Evolutionary conservation across 2,797 vertebrate species (phyloP).

Genomic region (Hydrolagus colliei): DNA sequence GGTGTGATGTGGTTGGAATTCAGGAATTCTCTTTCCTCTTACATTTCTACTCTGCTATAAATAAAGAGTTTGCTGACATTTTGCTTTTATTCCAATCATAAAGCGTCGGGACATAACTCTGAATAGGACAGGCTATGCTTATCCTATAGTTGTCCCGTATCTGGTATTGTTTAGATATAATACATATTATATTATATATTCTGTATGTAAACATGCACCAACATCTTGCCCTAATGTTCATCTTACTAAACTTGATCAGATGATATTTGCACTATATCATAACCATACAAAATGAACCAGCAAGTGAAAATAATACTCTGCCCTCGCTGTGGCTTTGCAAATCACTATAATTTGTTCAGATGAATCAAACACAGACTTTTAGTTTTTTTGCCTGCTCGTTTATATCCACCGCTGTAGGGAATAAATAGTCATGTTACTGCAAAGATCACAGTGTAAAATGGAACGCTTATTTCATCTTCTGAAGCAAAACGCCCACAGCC

Average conservation of each 20-base stretch:
- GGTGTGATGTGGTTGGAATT: neutral
- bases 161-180: no score
- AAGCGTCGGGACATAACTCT: neutral
- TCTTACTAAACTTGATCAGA: neutral
- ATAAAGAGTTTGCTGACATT: neutral
- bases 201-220: neutral
- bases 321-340: neutral
- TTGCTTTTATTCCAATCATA: neutral
- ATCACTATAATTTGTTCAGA: neutral
- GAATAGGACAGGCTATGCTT: neutral
- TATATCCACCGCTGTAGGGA: neutral
- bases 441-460: neutral
- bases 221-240: neutral
- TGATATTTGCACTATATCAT: neutral
- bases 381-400: neutral
- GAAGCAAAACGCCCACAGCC: constrained; percentile 3
- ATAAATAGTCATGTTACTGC: neutral
- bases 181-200: neutral
- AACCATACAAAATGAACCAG: constrained; percentile 14
- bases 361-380: neutral
- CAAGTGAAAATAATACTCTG: neutral
- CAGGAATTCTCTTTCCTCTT: neutral
- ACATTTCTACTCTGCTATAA: neutral
- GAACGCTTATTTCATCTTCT: constrained; percentile 15
- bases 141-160: neutral